Percentiles rank a stretch among this genome's conserved stretches.
Evolutionary conservation across 1,140 invertebrate genomes (phyloP).

Genomic region (Drosophila hydei): DNA sequence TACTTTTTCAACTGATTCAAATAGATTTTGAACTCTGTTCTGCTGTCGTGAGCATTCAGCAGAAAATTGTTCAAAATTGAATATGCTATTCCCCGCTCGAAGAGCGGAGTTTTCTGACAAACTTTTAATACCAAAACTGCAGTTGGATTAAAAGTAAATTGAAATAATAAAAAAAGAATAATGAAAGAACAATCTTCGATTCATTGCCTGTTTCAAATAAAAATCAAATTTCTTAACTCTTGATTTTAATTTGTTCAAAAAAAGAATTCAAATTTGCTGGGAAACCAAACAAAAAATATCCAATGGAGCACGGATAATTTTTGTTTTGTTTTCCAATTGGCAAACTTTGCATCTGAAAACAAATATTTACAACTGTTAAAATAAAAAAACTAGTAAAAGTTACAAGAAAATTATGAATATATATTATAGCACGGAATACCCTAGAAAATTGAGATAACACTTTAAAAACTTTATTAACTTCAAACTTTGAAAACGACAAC

Average conservation of each 20-base stretch:
- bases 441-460: constrained; percentile 30
- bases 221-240: constrained; percentile 5
- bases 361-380: constrained; percentile 44
- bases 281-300: constrained; percentile 38
- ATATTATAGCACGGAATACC: constrained; percentile 43
- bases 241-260: constrained; percentile 2
- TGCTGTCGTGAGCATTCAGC: constrained; percentile 83
- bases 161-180: neutral
- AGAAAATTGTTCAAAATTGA: constrained; percentile 71
- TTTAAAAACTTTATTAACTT: constrained; percentile 56
- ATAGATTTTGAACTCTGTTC: constrained; percentile 66
- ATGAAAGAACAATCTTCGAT: constrained; percentile 52
- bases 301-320: constrained; percentile 71
- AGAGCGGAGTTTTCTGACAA: neutral
- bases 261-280: constrained; percentile 8
- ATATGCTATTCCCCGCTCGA: constrained; percentile 8
- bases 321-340: constrained; percentile 22
- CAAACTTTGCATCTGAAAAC: constrained; percentile 20
- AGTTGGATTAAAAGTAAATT: constrained; percentile 54
- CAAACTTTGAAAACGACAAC: constrained; percentile 58
- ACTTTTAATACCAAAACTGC: constrained; percentile 59
- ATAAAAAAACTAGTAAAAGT: constrained; percentile 29
- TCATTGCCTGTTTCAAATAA: constrained; percentile 35
- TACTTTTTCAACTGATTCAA: constrained; percentile 9
- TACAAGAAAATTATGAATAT: constrained; percentile 29